Conservation (phyloP, 1,140 invertebrate species). For the Pachyrhynchus sulphureomaculatus region DNA sequence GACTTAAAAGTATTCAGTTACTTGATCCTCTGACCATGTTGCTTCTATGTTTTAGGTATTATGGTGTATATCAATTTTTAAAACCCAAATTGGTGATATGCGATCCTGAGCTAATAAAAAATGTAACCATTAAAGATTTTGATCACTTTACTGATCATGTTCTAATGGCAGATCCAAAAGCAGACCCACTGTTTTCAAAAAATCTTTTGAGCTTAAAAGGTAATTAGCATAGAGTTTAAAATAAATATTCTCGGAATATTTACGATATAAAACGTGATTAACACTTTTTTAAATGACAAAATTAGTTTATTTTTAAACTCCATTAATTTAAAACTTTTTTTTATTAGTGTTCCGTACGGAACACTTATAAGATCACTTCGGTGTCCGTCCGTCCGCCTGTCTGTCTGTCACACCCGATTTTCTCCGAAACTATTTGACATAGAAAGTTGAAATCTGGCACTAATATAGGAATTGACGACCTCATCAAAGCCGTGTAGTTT, state of each 20-base stretch:
- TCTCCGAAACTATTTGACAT: too few relatives aligned
- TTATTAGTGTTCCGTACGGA: too few relatives aligned
- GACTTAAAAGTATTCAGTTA: too few relatives aligned
- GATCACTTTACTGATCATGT: constrained; percentile 50
- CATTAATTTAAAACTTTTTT: too few relatives aligned
- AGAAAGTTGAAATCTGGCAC: too few relatives aligned
- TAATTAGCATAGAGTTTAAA: neutral
- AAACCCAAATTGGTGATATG: constrained; percentile 57
- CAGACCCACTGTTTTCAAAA: constrained; percentile 23
- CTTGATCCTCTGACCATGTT: too few relatives aligned
- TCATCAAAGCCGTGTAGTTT: too few relatives aligned
- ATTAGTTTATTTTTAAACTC: too few relatives aligned
- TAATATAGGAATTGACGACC: too few relatives aligned
- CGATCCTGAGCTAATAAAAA: constrained; percentile 57
- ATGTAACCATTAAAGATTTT: constrained; percentile 52
- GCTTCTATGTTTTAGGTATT: constrained; percentile 29
- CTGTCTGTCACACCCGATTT: too few relatives aligned
- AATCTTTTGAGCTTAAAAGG: constrained; percentile 25
- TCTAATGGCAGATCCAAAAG: constrained; percentile 9
- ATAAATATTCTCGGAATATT: neutral
- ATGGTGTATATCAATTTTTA: constrained; percentile 52
- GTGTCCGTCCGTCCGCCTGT: too few relatives aligned
- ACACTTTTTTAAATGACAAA: neutral
- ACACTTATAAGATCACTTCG: too few relatives aligned
- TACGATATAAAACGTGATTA: neutral